Percentiles rank a stretch among this genome's conserved stretches.
These are phyloP conservation scores for Melanotaenia duboulayi DNA, from an alignment of 2,113 vertebrate species.

Conservation along the genomic window DNA sequence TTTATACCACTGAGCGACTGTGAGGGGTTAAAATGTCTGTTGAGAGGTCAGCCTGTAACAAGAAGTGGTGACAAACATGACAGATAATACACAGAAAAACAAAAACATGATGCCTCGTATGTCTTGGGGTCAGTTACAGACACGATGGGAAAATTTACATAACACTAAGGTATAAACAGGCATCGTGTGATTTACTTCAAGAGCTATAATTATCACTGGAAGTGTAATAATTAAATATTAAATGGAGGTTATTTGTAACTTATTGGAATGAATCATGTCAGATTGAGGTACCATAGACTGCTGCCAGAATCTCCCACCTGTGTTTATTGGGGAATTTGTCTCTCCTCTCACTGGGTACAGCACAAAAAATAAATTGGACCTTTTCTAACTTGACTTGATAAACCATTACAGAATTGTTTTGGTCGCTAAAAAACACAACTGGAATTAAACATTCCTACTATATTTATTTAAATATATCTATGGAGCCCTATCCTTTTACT, in stretches of 20 bases:
- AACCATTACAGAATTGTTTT: not conserved
- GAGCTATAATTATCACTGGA: too few species aligned
- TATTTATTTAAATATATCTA: too few species aligned
- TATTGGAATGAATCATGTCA: not conserved
- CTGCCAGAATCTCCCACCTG: not conserved
- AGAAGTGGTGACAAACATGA: not conserved
- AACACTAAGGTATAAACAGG: too few species aligned
- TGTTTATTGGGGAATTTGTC: not conserved
- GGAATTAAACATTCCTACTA: too few species aligned
- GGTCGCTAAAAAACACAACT: too few species aligned
- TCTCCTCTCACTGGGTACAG: not conserved
- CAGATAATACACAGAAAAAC: too few species aligned
- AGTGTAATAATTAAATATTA: not conserved
- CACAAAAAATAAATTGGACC: not conserved
- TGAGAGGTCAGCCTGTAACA: not conserved
- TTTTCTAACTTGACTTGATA: not conserved
- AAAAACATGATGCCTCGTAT: too few species aligned
- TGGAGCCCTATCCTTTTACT: too few species aligned
- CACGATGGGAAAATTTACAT: too few species aligned
- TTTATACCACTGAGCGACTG: not conserved
- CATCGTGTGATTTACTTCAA: not conserved
- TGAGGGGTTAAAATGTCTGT: not conserved
- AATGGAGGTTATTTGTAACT: not conserved
- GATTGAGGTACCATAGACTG: not conserved
- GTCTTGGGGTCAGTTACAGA: too few species aligned